phyloP scores from a whole-genome alignment of 2,113 vertebrate genomes.

The Ornithorhynchus anatinus region DNA sequence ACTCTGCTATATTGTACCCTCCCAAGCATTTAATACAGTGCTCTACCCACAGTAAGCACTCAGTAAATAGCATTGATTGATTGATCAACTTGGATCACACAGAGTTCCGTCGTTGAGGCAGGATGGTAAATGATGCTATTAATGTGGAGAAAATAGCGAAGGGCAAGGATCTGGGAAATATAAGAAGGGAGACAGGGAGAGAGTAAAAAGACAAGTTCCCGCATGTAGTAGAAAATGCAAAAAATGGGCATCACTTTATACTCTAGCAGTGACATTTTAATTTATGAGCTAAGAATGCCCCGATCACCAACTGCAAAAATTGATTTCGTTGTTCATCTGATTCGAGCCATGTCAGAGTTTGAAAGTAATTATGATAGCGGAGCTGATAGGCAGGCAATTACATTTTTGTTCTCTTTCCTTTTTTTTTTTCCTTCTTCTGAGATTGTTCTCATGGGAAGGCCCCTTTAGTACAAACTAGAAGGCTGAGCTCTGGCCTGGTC shows the following conservation, averaged over 20 bases:
- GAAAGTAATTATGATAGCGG: conserved; percentile 76
- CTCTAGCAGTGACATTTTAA: conserved; percentile 73
- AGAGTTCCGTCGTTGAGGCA: too few relatives aligned
- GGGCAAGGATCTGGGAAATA: too few relatives aligned
- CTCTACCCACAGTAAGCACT: too few relatives aligned
- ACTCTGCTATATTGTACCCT: too few relatives aligned
- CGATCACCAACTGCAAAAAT: conserved; percentile 71
- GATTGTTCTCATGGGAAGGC: conserved; percentile 53
- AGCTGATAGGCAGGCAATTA: conserved; percentile 75
- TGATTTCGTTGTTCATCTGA: conserved; percentile 76
- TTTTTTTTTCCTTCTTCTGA: not conserved
- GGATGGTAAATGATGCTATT: too few relatives aligned
- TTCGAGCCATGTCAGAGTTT: conserved; percentile 72
- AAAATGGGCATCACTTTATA: conserved; percentile 59
- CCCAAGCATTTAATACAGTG: too few relatives aligned
- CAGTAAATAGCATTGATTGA: too few relatives aligned
- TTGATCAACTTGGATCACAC: too few relatives aligned
- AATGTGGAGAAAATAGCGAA: too few relatives aligned
- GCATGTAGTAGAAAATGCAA: conserved; percentile 13
- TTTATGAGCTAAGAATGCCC: conserved; percentile 68
- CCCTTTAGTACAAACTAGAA: not conserved
- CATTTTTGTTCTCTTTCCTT: conserved; percentile 62
- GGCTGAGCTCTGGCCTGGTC: conserved; percentile 19
- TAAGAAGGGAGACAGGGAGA: not conserved
- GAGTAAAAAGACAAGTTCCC: not conserved